A percentile compares a stretch with the other conserved stretches of the same genome.
These are phyloP conservation scores for Isotomurus palustris DNA, from an alignment of 2,888 invertebrate species.

Conservation along the genomic window DNA sequence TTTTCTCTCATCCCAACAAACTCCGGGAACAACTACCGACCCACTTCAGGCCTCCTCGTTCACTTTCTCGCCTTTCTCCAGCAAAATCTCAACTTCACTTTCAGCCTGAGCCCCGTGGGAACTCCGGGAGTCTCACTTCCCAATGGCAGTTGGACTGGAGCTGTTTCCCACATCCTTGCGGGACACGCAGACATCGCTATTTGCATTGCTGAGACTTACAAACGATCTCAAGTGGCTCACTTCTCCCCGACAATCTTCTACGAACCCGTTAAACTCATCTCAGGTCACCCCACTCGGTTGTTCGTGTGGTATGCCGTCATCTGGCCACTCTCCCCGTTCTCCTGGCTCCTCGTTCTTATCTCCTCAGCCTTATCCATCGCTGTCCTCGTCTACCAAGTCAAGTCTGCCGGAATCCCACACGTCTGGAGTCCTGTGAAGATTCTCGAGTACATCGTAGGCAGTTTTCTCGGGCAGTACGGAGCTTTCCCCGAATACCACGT, in stretches of 20 bases:
- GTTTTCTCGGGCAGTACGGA: not conserved
- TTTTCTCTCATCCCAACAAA: not conserved
- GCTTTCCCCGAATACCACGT: not conserved
- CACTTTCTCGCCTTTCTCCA: not conserved
- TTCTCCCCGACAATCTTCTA: not conserved
- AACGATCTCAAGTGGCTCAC: not conserved
- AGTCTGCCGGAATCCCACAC: not conserved
- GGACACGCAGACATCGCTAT: not conserved
- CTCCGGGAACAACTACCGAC: too few species aligned
- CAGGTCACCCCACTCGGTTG: slow-evolving; percentile 14
- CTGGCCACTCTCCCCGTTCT: too few species aligned
- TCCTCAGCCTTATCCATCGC: not conserved
- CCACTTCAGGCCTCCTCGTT: not conserved
- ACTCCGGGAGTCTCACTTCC: slow-evolving; percentile 12
- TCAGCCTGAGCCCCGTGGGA: slow-evolving; percentile 10
- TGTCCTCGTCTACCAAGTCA: not conserved
- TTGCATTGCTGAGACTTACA: not conserved
- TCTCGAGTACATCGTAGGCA: not conserved
- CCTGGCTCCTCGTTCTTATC: too few species aligned
- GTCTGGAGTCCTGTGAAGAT: not conserved
- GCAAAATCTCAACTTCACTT: slow-evolving; percentile 15
- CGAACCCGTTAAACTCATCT: not conserved
- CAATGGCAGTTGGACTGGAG: slow-evolving; percentile 21
- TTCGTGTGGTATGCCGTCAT: slow-evolving; percentile 18
- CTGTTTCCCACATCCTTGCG: slow-evolving; percentile 13